Evolutionary conservation across 2,888 invertebrate genomes (phyloP), one percentile per base, ranked within the genome.

Genomic region (Tachystola acroxantha): DNA sequence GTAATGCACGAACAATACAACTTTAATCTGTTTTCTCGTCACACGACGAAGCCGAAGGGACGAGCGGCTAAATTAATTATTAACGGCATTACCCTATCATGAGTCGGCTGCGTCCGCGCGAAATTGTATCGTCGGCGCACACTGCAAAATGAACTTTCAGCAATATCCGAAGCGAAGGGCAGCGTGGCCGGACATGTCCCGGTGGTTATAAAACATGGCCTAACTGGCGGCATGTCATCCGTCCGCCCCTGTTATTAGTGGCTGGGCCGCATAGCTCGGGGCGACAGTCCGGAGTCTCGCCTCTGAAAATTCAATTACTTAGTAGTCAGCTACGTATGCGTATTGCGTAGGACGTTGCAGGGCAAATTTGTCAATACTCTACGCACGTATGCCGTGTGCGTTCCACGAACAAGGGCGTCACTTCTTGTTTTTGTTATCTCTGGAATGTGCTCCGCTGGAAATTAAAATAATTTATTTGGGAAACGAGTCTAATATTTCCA

Each of bases 221-320:
- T 64, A 67, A 66, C 64, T 57, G 64, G 57, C 47, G 57, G 53
- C 58, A 46, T 62, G 64, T 69, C 68, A 70, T 55, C 54, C 54
- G 63, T 57, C 64, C 59, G 51, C 62, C 58, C 53, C 50, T 42
- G 55, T 63, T 68, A 70, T 68, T 66, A 66, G 67, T 57, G 62
- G 49, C 39, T 45, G 55, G 46, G 40, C 56, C 11, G 16, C 45
- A 45, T 45, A 30, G 50, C 60, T 47, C 57, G 43, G 54, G 54
- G 57, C 61, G 62, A 62, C 61, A 57, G 56, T 38, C 48, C 52
- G 52, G 54, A 59, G 50, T 53, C 57, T 64, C 65, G 53, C 54
- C 53, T 56, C 70, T 66, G 65, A 72, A 79, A 80, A 80, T 79
- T 77, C 66, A 80, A 80, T 81, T 78, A 79, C 75, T 77, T 70